Percentiles rank a stretch among this genome's conserved stretches.
Evolutionary conservation across 2,113 vertebrate genomes (phyloP).

Genomic region (Malaclemys terrapin): DNA sequence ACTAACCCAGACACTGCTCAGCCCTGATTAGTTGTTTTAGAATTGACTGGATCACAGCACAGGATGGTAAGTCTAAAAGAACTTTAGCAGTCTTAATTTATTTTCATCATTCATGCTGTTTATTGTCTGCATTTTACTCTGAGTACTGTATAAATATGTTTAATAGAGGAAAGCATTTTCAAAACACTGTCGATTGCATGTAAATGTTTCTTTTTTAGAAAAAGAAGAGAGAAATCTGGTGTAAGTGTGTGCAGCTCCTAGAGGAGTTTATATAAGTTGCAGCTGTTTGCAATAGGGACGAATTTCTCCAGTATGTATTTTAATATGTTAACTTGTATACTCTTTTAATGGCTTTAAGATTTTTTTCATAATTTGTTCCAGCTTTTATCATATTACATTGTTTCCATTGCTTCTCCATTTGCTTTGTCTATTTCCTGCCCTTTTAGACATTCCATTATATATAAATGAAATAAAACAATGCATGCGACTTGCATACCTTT

Average conservation of each 20-base stretch:
- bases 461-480: neutral
- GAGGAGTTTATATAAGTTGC: neutral
- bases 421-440: neutral
- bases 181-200: neutral
- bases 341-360: neutral
- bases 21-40: neutral
- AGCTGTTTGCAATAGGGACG: neutral
- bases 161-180: neutral
- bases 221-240: neutral
- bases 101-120: neutral
- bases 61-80: neutral
- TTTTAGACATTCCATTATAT: too few relatives aligned
- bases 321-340: neutral
- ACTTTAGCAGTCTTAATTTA: too few relatives aligned
- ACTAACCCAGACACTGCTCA: neutral
- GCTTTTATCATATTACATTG: neutral
- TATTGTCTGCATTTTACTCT: neutral
- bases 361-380: neutral
- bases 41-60: neutral
- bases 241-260: neutral
- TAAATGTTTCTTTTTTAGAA: neutral
- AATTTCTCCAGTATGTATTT: neutral
- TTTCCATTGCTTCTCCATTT: neutral
- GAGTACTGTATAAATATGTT: accelerated
- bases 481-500: neutral